Base-by-base conservation (phyloP, 2,888 invertebrate genomes). In the Euplagia quadripunctaria region DNA sequence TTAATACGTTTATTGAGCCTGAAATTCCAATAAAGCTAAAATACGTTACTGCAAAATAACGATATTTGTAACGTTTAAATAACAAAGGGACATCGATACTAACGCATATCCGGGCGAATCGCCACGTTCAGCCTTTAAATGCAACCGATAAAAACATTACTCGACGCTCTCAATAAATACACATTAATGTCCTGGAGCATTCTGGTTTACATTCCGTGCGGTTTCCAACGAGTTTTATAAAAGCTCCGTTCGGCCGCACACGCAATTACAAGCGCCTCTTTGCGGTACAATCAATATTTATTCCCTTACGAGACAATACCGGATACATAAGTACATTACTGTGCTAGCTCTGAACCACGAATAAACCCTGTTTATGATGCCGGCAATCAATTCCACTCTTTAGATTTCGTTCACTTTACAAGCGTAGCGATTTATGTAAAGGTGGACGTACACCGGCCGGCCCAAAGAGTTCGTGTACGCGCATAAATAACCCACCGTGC, bases 121-220 rank as follows among this genome's bases (percentile, higher is more conserved):
- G 91, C 90, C 89, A 86, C 90, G 88, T 88, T 89, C 89, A 80
- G 78, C 71, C 85, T 85, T 90, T 90, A 90, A 92, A 91, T 90
- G 87, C 89, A 89, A 85, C 90, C 92, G 94, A 95, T 95, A 95
- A 95, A 95, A 96, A 96, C 95, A 95, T 95, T 95, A 95, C 93
- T 90, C 91, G 91, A 89, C 92, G 93, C 93, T 91, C 92, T 91
- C 95, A 94, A 96, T 96, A 96, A 96, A 95, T 96, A 95, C 94
- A 96, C 95, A 95, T 95, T 94, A 95, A 93, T 92, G 95, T 95
- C 95, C 91, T 87, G 90, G 86, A 91, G 93, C 92, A 94, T 95
- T 94, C 95, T 94, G 94, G 94, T 93, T 93, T 94, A 94, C 94
- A 94, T 95, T 95, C 95, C 94, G 92, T 92, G 95, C 94, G 94